Evolutionary conservation across 2,888 invertebrate species (phyloP), one percentile per base, ranked within the genome.

Genomic region (Chirona hameri): DNA sequence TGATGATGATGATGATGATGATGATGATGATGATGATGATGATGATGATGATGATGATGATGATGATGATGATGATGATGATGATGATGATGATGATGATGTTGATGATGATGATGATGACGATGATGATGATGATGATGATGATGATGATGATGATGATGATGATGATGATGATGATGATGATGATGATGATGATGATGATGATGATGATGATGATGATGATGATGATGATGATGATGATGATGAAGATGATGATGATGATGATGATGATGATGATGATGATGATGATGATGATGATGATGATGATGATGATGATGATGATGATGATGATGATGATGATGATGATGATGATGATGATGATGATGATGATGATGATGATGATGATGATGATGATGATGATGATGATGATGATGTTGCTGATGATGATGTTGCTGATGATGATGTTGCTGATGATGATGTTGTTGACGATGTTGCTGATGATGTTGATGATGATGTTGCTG

Each of bases 231-330:
- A 10, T 79, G 9, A 10, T 79, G 9, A 24, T 79, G 9, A 79
- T 79, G 9, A 79, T 79, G 9, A 79, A 39, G 9, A 79, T 79
- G 9, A 79, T 24, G 39, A 24, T 10, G 9, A 80, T 80, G 21
- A 80, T 31, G 21, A 39, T 80, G 24, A 80, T 80, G 3, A 4
- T 31, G 3, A 27, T 80, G 18, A 80, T 80, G 1, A 80, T 80
- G 21, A 80, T 80, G 24, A 31, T 27, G 21, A 80, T 80, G 0
- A 80, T 27, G 21, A 80, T 80, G 24, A 80, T 80, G 21, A 80
- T 80, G 21, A 80, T 80, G 21, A 31, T 80, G 21, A 80, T 80
- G 39, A 80, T 80, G 3, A 80, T 80, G 3, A 80, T 80, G 39
- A 80, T 4, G 21, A 31, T 31, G 3, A 31, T 18, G 15, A 31